A percentile compares a stretch with the other conserved stretches of the same genome.
Evolutionary conservation across 1,140 invertebrate genomes (phyloP).

Genomic region (Drosophila sechellia): DNA sequence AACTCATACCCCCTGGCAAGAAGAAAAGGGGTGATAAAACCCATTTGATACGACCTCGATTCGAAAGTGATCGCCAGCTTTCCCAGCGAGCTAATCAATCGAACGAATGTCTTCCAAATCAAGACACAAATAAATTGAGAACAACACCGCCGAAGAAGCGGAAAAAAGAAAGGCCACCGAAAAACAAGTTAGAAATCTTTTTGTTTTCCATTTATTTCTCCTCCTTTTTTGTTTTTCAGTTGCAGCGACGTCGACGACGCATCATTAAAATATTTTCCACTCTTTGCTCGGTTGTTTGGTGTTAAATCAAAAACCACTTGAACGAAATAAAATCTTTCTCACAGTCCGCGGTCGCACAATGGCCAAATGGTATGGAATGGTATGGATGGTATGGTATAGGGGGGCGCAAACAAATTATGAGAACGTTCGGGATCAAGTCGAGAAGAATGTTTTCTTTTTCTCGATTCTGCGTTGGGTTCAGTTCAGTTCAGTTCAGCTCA

Average conservation of each 20-base stretch:
- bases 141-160: constrained; percentile 28
- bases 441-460: constrained; percentile 67
- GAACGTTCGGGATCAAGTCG: constrained; percentile 70
- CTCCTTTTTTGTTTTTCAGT: constrained; percentile 49
- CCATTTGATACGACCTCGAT: constrained; percentile 30
- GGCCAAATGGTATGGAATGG: constrained; percentile 10
- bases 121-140: constrained; percentile 54
- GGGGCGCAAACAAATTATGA: constrained; percentile 75
- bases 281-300: constrained; percentile 64
- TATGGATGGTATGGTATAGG: constrained; percentile 1
- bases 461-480: constrained; percentile 29
- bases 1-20: neutral
- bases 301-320: constrained; percentile 83
- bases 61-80: constrained; percentile 41
- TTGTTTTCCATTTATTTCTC: constrained; percentile 50
- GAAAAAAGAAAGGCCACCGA: constrained; percentile 61
- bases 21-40: constrained; percentile 20
- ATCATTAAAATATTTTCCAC: constrained; percentile 81
- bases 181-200: constrained; percentile 78
- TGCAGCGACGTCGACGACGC: constrained; percentile 64
- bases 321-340: constrained; percentile 82
- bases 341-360: constrained; percentile 59
- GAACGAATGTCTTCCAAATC: constrained; percentile 50
- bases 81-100: constrained; percentile 67
- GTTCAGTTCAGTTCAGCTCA: neutral